phyloP scores from a whole-genome alignment of 2,113 vertebrate genomes.

The Plotosus lineatus region DNA sequence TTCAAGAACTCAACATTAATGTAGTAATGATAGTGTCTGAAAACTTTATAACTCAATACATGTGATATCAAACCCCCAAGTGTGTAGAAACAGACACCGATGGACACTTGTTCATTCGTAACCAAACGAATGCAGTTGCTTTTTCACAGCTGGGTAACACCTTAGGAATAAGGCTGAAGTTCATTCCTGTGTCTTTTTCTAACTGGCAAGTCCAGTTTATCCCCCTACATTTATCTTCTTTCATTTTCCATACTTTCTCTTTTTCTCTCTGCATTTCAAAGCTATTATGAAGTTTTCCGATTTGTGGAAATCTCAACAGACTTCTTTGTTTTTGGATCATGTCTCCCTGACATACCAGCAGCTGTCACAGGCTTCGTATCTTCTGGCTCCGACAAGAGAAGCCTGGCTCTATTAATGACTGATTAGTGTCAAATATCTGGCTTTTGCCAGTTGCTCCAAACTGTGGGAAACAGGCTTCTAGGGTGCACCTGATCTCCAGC shows the following conservation, averaged over 20 bases:
- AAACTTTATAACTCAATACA: background rate
- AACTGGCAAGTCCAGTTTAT: slow-evolving; percentile 24
- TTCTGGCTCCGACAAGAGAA: slow-evolving; percentile 55
- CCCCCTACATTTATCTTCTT: background rate
- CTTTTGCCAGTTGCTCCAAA: slow-evolving; percentile 59
- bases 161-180: background rate
- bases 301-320: slow-evolving; percentile 42
- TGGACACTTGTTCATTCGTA: background rate
- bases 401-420: slow-evolving; percentile 72
- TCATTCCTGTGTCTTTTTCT: slow-evolving; percentile 2
- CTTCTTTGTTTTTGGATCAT: slow-evolving; percentile 61
- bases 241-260: slow-evolving; percentile 6
- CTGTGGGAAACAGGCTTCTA: slow-evolving; percentile 72
- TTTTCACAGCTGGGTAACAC: background rate
- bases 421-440: slow-evolving; percentile 80
- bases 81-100: background rate
- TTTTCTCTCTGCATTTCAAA: slow-evolving; percentile 41
- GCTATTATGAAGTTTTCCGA: slow-evolving; percentile 16
- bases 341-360: slow-evolving; percentile 64
- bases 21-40: background rate
- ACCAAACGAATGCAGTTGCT: background rate
- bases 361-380: slow-evolving; percentile 67
- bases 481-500: slow-evolving; percentile 70
- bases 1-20: background rate
- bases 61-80: background rate